Base-by-base conservation (phyloP, 2,113 vertebrate species). In the Oophaga pumilio region DNA sequence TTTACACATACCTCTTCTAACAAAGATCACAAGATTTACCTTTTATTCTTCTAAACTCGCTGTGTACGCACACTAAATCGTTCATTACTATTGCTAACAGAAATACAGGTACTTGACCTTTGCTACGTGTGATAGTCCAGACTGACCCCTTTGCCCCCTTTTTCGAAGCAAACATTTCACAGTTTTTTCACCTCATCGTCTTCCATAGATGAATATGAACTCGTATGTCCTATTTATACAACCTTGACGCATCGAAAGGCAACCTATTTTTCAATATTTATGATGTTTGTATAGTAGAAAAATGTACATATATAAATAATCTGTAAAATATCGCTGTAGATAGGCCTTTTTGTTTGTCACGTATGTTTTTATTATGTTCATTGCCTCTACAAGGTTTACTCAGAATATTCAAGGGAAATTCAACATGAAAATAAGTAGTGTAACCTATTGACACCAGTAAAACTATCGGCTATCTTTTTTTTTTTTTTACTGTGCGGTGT, bases 231-330 rank as follows among this genome's bases (percentile, higher is more conserved):
- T 98, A 98, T 98, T 99, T 99, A 97, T 98, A 96, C 94, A 97
- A 92, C 94, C 96, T 94, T 96, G 96, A 94, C 96, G 96, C 97
- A 93, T 94, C 94, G 91, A 94, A 96, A 96, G 97, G 96, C 97
- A 97, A 96, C 95, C 95, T 98, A 97, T 99, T 99, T 99, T 98
- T 97, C 95, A 97, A 97, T 99, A 98, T 98, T 98, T 98, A 98
- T 99, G 96, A 91, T 94, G n/a, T 76, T 76, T 93, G 89, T 89
- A 82, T 60, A 90, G 76, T 87, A 90, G 92, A 90, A 91, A 71
- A 66, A 66, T 33, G 24, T 15, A 56, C 96, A 93, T 95, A 94
- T 94, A 90, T 96, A 95, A 93, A 95, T 93, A 95, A 91, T 93
- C 94, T 94, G 93, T 94, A 91, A 94, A 91, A 74, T 93, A 90